These are phyloP conservation scores for Actias luna DNA, from an alignment of 2,888 invertebrate species.

Conservation along the genomic window DNA sequence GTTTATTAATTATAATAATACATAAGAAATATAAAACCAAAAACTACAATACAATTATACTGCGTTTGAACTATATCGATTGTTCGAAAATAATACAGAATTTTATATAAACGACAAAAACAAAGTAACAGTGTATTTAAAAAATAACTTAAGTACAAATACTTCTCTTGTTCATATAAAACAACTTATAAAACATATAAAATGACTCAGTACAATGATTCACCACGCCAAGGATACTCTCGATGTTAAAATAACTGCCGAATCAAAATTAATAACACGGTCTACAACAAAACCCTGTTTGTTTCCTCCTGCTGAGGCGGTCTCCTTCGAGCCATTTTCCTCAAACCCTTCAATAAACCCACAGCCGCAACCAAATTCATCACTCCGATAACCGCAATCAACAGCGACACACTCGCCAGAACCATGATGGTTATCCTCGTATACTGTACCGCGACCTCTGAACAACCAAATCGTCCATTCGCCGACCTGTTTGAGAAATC, in stretches of 20 bases:
- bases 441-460: conserved; percentile 62
- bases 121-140: not conserved
- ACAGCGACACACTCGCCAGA: conserved; percentile 51
- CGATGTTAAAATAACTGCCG: not conserved
- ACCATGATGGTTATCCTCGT: conserved; percentile 58
- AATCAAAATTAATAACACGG: not conserved
- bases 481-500: conserved; percentile 69
- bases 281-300: conserved; percentile 62
- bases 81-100: not conserved
- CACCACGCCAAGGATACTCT: not conserved
- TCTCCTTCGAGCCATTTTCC: conserved; percentile 38
- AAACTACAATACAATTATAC: not conserved
- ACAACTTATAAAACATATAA: not conserved
- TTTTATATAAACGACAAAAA: not conserved
- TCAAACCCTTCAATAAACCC: conserved; percentile 47
- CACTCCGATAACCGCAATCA: conserved; percentile 57
- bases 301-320: conserved; percentile 61
- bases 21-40: not conserved
- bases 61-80: not conserved
- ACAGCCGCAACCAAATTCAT: conserved; percentile 50
- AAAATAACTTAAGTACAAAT: not conserved
- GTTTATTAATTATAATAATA: not conserved
- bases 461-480: conserved; percentile 69
- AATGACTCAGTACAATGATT: not conserved
- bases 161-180: not conserved